Percentiles rank a stretch among this genome's conserved stretches.
Conservation (phyloP, 2,113 vertebrate genomes). For the Dryoscopus gambensis region DNA sequence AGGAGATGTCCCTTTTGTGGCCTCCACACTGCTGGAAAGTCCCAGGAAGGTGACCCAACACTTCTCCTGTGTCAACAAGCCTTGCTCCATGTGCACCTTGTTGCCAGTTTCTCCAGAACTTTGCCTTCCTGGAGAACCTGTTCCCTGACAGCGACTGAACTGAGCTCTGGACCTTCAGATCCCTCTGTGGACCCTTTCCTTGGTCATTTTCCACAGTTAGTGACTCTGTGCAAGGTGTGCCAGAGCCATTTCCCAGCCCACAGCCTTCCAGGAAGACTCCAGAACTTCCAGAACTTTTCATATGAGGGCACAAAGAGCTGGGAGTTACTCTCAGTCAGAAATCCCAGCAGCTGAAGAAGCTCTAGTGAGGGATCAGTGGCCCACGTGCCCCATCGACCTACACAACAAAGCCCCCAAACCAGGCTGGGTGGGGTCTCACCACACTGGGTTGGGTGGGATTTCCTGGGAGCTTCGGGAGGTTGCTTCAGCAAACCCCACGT, state of each 20-base stretch:
- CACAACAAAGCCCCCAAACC: background rate
- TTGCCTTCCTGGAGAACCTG: background rate
- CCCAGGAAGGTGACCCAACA: background rate
- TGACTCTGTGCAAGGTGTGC: background rate
- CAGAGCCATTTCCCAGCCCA: background rate
- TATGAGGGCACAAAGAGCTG: background rate
- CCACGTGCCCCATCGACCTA: background rate
- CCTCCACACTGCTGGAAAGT: background rate
- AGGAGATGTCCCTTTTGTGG: background rate
- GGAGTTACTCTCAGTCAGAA: background rate
- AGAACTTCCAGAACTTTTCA: background rate
- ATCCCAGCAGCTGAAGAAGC: background rate
- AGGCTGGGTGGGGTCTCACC: background rate
- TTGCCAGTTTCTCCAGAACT: background rate
- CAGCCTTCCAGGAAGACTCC: background rate
- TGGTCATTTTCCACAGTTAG: accelerated
- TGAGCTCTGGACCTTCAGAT: background rate
- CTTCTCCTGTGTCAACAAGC: background rate
- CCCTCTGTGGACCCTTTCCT: background rate
- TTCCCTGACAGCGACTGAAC: accelerated
- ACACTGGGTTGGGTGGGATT: background rate
- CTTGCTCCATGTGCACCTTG: accelerated
- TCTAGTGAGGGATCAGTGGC: accelerated
- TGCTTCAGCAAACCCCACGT: accelerated
- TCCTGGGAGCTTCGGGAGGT: background rate